These are phyloP conservation scores for Rhinophrynus dorsalis DNA, from an alignment of 2,797 vertebrate species.

Conservation along the genomic window DNA sequence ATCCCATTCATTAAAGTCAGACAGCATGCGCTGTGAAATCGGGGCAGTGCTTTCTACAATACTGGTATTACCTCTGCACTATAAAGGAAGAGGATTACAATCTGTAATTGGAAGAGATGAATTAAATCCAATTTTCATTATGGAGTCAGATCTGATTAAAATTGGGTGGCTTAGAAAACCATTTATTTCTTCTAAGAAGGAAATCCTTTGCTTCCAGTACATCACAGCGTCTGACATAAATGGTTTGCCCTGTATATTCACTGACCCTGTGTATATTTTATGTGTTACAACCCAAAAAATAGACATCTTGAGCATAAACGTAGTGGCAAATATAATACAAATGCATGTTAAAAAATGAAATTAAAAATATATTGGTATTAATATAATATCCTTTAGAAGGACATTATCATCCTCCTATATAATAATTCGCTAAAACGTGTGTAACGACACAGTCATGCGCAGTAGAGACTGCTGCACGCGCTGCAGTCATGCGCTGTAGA, in stretches of 20 bases:
- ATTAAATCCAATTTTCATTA: constrained; percentile 53
- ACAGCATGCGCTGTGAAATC: constrained; percentile 35
- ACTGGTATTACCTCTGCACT: constrained; percentile 29
- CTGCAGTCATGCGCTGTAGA: too few species aligned
- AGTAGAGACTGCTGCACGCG: too few species aligned
- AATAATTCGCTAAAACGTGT: too few species aligned
- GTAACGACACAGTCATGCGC: too few species aligned
- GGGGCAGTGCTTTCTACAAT: constrained; percentile 37
- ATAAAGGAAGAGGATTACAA: constrained; percentile 44
- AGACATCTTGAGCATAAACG: too few species aligned
- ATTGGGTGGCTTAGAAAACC: constrained; percentile 16
- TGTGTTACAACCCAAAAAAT: too few species aligned
- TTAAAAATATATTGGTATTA: too few species aligned
- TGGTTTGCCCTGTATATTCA: constrained; percentile 11
- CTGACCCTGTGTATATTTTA: too few species aligned
- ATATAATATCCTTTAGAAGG: too few species aligned
- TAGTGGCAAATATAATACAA: too few species aligned
- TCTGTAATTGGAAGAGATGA: constrained; percentile 51
- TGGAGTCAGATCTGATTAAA: constrained; percentile 40
- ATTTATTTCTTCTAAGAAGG: constrained; percentile 25
- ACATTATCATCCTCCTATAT: too few species aligned
- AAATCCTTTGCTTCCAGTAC: constrained; percentile 28
- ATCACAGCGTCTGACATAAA: constrained; percentile 21
- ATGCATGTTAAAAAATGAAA: too few species aligned
- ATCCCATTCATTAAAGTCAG: constrained; percentile 37